phyloP scores from a whole-genome alignment of 2,888 invertebrate species.

The Orchesella flavescens region DNA sequence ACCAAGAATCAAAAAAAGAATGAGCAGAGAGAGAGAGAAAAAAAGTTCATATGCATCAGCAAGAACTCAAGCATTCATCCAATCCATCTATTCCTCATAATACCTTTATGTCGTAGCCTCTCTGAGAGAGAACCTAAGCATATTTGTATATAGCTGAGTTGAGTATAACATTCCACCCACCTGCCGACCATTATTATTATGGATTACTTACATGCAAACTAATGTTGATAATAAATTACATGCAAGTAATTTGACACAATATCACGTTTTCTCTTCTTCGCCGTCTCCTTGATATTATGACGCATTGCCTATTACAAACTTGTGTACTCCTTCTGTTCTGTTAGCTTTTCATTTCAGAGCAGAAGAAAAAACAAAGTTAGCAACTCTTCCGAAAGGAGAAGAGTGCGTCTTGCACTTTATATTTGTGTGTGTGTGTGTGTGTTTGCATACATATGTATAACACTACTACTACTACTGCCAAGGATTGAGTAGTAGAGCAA shows the following conservation, averaged over 20 bases:
- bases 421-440: too few species aligned
- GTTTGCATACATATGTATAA: too few species aligned
- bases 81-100: neutral
- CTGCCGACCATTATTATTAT: slow-evolving; percentile 67
- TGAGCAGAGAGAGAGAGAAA: slow-evolving; percentile 7
- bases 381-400: too few species aligned
- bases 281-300: slow-evolving; percentile 65
- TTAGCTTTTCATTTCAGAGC: too few species aligned
- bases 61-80: neutral
- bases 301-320: slow-evolving; percentile 60
- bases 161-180: slow-evolving; percentile 64
- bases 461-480: too few species aligned
- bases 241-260: slow-evolving; percentile 68
- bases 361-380: too few species aligned
- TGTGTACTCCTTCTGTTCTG: neutral
- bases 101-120: neutral
- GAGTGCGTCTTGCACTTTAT: too few species aligned
- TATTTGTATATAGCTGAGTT: neutral
- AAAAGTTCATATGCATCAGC: slow-evolving; percentile 5
- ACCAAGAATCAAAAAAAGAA: slow-evolving; percentile 9
- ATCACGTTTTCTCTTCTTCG: slow-evolving; percentile 65
- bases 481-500: too few species aligned
- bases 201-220: slow-evolving; percentile 67
- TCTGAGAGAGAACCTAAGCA: too few species aligned
- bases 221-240: slow-evolving; percentile 67